Conservation (phyloP, 2,888 invertebrate genomes). For the Cenopis cana region DNA sequence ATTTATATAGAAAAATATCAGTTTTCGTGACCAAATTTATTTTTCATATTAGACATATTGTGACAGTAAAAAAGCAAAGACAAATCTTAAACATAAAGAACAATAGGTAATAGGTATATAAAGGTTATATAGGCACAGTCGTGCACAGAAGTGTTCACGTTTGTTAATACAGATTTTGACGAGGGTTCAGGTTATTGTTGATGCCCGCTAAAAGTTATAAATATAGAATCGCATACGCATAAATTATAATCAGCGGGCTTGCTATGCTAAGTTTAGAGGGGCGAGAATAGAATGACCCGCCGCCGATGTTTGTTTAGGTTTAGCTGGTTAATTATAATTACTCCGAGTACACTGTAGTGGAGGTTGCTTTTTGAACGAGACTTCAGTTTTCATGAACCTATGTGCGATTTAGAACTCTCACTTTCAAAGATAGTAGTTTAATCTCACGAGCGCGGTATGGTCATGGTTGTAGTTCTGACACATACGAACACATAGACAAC, state of each 20-base stretch:
- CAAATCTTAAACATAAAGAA: no score
- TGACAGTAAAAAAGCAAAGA: no score
- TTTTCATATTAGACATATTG: no score
- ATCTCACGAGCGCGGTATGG: no score
- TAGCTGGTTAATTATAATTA: conserved; percentile 9
- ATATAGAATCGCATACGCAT: conserved; percentile 17
- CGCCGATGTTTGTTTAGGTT: conserved; percentile 25
- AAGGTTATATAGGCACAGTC: no score
- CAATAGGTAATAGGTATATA: no score
- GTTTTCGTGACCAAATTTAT: no score
- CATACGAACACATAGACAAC: no score
- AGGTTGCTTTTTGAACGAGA: not conserved
- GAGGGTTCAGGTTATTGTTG: conserved; percentile 13
- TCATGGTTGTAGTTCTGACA: no score
- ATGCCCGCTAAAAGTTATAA: conserved; percentile 16
- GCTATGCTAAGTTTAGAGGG: conserved; percentile 25
- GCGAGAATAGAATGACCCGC: conserved; percentile 10
- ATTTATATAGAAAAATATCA: no score
- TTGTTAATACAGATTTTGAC: not conserved
- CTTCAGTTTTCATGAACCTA: not conserved
- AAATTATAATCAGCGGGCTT: conserved; percentile 27
- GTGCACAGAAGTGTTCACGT: not conserved
- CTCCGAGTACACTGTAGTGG: conserved; percentile 23
- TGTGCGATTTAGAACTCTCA: no score
- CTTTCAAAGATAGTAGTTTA: no score